Evolutionary conservation across 2,888 invertebrate genomes (phyloP).

Genomic region (Mactromeris polynyma): DNA sequence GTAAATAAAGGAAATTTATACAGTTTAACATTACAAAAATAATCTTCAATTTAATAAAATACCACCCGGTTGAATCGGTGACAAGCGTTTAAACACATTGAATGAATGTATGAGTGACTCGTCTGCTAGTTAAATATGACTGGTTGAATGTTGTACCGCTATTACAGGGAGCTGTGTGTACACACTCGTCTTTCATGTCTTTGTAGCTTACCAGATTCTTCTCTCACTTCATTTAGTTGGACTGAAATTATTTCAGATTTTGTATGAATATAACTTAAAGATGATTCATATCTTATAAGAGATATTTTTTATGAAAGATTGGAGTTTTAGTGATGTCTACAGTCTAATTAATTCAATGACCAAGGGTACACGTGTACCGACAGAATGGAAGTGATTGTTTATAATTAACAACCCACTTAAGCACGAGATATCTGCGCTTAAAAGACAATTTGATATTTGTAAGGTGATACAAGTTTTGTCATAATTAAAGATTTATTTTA

Average conservation of each 20-base stretch:
- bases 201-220: not conserved
- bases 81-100: constrained; percentile 7
- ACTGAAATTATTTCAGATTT: not conserved
- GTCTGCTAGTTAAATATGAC: not conserved
- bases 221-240: not conserved
- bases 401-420: not conserved
- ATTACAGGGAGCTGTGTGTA: not conserved
- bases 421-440: not conserved
- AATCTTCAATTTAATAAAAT: not conserved
- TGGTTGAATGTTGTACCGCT: not conserved
- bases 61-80: constrained; percentile 15
- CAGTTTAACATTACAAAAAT: constrained; percentile 26
- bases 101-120: not conserved
- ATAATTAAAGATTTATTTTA: too few relatives aligned
- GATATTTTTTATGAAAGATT: not conserved
- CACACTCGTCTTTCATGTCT: not conserved
- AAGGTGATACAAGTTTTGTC: too few relatives aligned
- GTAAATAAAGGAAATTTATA: constrained; percentile 39
- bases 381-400: not conserved
- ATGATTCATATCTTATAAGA: constrained; percentile 12
- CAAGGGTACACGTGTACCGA: not conserved
- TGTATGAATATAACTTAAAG: not conserved
- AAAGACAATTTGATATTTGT: not conserved
- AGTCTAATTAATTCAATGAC: not conserved
- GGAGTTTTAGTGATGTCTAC: not conserved